Conservation (phyloP, 2,888 invertebrate genomes). For the Harpagoxenus sublaevis region DNA sequence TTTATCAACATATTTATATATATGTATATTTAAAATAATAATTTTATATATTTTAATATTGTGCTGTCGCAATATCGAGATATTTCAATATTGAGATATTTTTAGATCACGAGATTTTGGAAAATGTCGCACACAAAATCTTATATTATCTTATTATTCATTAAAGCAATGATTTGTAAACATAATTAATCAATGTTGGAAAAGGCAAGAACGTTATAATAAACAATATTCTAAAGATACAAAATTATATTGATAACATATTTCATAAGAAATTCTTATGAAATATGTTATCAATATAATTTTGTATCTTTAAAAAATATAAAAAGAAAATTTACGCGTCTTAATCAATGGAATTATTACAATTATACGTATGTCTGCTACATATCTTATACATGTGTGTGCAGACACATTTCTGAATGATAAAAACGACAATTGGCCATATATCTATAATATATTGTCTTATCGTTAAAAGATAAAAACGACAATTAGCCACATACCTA, state of each 20-base stretch:
- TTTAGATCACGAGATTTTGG: no score
- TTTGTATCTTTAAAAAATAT: background rate
- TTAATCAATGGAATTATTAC: background rate
- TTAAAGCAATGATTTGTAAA: background rate
- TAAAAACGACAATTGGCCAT: background rate
- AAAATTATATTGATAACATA: background rate
- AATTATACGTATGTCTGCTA: no score
- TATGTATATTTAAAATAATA: no score
- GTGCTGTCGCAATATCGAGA: no score
- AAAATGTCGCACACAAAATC: background rate
- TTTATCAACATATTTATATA: no score
- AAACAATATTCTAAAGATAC: background rate
- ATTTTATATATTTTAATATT: no score
- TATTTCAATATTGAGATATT: no score
- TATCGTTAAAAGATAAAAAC: background rate
- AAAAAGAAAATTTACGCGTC: background rate
- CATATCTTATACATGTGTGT: background rate
- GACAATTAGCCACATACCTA: background rate
- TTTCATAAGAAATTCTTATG: background rate
- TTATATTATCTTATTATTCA: background rate
- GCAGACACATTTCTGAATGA: background rate
- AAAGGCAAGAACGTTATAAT: background rate
- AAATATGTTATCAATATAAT: background rate
- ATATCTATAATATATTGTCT: no score
- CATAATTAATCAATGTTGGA: background rate